Percentiles rank a stretch among this genome's conserved stretches.
Conservation (phyloP, 2,113 vertebrate species). For the Caracal caracal region DNA sequence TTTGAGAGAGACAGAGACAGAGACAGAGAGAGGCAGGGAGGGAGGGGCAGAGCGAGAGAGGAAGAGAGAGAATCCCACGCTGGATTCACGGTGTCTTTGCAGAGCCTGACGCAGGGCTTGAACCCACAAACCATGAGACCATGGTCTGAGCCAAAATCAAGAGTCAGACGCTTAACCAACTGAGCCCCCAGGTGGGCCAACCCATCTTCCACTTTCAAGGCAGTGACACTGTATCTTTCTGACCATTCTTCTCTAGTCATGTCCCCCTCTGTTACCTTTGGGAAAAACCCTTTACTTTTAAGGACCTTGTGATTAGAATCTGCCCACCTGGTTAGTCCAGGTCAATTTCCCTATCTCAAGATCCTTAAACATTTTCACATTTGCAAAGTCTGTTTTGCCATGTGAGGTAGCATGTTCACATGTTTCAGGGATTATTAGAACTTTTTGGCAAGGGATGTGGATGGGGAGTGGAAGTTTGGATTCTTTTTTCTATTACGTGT, state of each 20-base stretch:
- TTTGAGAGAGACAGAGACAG: too few species aligned
- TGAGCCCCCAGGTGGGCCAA: too few species aligned
- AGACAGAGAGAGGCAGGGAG: too few species aligned
- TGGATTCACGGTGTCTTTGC: too few species aligned
- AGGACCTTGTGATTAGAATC: not conserved
- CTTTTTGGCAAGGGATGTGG: rapidly evolving
- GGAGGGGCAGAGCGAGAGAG: too few species aligned
- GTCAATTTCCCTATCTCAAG: not conserved
- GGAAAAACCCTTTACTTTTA: not conserved
- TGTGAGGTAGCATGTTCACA: not conserved
- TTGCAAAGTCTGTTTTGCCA: not conserved
- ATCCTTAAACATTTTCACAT: not conserved
- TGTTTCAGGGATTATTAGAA: not conserved
- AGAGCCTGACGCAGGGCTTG: too few species aligned
- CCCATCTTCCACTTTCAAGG: not conserved
- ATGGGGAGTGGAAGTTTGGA: rapidly evolving
- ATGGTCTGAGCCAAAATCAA: too few species aligned
- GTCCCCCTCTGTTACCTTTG: not conserved
- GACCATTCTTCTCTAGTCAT: not conserved
- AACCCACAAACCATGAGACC: too few species aligned
- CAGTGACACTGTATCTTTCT: not conserved
- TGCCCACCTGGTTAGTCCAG: not conserved
- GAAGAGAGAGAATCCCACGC: too few species aligned
- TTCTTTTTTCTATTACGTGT: not conserved
- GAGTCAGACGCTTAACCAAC: too few species aligned